Percentiles rank a stretch among this genome's conserved stretches.
Conservation (phyloP, 2,113 vertebrate species). For the Verasper variegatus region DNA sequence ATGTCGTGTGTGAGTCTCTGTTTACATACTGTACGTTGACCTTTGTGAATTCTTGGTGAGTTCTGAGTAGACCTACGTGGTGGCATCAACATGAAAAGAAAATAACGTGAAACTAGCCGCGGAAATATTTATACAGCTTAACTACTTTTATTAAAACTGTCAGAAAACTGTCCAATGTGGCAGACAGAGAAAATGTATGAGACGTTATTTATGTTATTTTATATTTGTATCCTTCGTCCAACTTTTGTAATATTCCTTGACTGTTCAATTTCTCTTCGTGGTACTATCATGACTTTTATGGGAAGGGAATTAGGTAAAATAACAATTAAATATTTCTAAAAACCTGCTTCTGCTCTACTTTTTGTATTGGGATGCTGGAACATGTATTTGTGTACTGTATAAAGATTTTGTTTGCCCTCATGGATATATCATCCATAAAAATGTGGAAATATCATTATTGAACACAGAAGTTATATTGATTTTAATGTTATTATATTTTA, state of each 20-base stretch:
- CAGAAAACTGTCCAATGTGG: neutral
- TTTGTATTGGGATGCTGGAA: neutral
- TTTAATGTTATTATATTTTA: neutral
- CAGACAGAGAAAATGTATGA: conserved; percentile 40
- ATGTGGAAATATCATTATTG: neutral
- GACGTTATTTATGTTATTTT: conserved; percentile 65
- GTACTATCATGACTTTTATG: conserved; percentile 65
- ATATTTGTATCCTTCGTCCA: conserved; percentile 76
- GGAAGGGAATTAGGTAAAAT: conserved; percentile 27
- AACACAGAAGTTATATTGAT: neutral
- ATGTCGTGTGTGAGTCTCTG: conserved; percentile 64
- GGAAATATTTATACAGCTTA: conserved; percentile 56
- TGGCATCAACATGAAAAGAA: conserved; percentile 47
- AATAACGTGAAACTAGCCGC: conserved; percentile 43
- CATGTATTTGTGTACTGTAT: too few species aligned
- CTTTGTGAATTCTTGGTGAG: conserved; percentile 52
- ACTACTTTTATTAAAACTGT: conserved; percentile 62
- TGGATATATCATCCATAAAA: neutral
- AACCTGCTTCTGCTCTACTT: conserved; percentile 13
- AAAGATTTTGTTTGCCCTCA: too few species aligned
- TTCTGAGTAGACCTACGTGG: too few species aligned
- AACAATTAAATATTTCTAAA: conserved; percentile 67
- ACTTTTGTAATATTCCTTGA: conserved; percentile 78
- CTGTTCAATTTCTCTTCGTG: conserved; percentile 58
- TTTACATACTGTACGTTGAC: conserved; percentile 59